Evolutionary conservation across 2,888 invertebrate genomes (phyloP), one percentile per base, ranked within the genome.

Genomic region (Halictus ligatus): DNA sequence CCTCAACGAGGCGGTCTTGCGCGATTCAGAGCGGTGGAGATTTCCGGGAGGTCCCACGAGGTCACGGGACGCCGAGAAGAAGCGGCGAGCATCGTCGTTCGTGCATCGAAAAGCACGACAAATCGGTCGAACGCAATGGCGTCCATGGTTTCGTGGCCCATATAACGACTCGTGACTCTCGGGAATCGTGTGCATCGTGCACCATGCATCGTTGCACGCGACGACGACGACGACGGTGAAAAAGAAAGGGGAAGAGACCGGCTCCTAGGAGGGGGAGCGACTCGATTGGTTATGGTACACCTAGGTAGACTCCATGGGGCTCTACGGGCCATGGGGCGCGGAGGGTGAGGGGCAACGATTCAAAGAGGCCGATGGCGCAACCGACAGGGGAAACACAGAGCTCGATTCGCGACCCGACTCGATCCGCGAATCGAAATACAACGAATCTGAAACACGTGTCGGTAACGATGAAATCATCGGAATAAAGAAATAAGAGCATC

Each of bases 131-230:
- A 40, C 40, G 35, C 69, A 92, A 92, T 92, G 91, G 89, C 88
- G 81, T 79, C 83, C 86, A 85, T 86, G 64, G 89, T 90, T 89
- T 89, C 91, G 78, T 93, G 92, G 89, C 93, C 91, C 89, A 92
- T 92, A 93, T 93, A 92, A 92, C 89, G 88, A 88, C 85, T 64
- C 64, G 64, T 64, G 64, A 29, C 29, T 64, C 29, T n/a, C n/a
- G 58, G 29, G 29, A 29, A 64, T 64, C 18, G 64, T 64, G 64
- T 29, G 29, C 64, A 29, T 29, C 64, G 64, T 64, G 64, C 64
- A 64, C 15, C 64, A n/a, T 64, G 29, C 64, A 64, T 81, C 76
- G 80, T 82, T 58, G 83, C 76, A 84, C 80, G 80, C 80, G 76
- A 80, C 77, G 58, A 58, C 81, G 58, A 58, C 81, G 78, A 82